Evolutionary conservation across 2,113 vertebrate genomes (phyloP).

Genomic region (Limanda limanda): DNA sequence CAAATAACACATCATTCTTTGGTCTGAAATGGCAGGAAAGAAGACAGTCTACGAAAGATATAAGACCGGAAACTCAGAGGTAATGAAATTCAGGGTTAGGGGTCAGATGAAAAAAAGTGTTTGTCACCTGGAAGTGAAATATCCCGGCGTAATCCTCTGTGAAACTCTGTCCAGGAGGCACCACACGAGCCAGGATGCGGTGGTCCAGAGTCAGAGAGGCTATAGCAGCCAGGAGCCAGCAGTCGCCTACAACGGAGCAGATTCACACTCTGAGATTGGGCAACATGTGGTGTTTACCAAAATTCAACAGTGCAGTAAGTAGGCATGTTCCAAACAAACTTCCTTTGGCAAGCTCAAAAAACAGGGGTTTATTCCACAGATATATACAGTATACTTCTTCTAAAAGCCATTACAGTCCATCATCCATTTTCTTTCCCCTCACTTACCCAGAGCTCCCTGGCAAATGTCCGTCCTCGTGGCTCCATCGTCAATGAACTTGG

Average conservation of each 20-base stretch:
- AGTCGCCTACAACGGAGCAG: slow-evolving; percentile 73
- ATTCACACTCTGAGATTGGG: no score
- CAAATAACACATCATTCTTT: no score
- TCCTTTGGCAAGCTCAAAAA: neutral
- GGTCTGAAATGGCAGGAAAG: no score
- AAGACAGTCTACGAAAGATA: no score
- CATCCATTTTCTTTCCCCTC: neutral
- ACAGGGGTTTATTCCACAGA: neutral
- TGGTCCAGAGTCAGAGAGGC: slow-evolving; percentile 83
- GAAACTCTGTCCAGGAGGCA: slow-evolving; percentile 78
- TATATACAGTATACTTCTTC: neutral
- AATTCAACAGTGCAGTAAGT: no score
- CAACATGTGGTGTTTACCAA: no score
- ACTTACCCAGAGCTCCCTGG: slow-evolving; percentile 89
- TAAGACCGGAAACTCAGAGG: no score
- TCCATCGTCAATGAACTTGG: slow-evolving; percentile 89
- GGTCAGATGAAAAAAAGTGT: neutral
- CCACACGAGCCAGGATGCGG: slow-evolving; percentile 78
- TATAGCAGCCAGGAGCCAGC: slow-evolving; percentile 86
- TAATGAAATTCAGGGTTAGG: no score
- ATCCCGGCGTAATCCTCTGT: slow-evolving; percentile 80
- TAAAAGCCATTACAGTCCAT: neutral
- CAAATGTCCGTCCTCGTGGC: slow-evolving; percentile 90
- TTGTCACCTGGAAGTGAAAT: slow-evolving; percentile 84
- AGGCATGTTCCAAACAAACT: slow-evolving; percentile 1